A percentile compares a stretch with the other conserved stretches of the same genome.
Evolutionary conservation across 2,888 invertebrate genomes (phyloP).

Genomic region (Dynastes tityus): DNA sequence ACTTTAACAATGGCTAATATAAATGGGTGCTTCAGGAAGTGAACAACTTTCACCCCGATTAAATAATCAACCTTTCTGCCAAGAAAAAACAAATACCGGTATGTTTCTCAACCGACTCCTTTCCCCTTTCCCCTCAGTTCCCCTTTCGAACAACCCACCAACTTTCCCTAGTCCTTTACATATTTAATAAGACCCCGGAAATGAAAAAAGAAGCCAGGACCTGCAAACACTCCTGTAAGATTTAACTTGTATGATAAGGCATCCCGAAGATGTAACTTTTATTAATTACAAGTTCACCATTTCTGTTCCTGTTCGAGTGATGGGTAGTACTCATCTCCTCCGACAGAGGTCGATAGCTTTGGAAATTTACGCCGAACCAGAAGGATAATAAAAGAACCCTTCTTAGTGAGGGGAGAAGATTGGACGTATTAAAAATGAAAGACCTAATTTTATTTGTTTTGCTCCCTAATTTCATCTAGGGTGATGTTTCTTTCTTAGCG

Average conservation of each 20-base stretch:
- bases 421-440: slow-evolving; percentile 24
- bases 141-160: not conserved
- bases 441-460: slow-evolving; percentile 24
- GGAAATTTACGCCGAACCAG: slow-evolving; percentile 6
- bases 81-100: not conserved
- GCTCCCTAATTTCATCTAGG: not conserved
- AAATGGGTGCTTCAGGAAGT: too few species aligned
- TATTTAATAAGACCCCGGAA: not conserved
- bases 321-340: not conserved
- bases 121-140: not conserved
- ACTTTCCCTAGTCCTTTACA: not conserved
- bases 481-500: not conserved
- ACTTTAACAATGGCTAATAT: too few species aligned
- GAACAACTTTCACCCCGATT: too few species aligned
- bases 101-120: not conserved
- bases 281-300: slow-evolving; percentile 6
- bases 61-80: too few species aligned
- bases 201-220: not conserved
- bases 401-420: too few species aligned
- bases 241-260: not conserved
- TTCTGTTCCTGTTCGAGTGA: not conserved
- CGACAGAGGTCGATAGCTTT: slow-evolving; percentile 11
- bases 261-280: slow-evolving; percentile 21
- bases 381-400: slow-evolving; percentile 10
- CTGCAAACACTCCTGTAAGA: slow-evolving; percentile 7